phyloP scores from a whole-genome alignment of 2,113 vertebrate species.

The Vulpes vulpes region DNA sequence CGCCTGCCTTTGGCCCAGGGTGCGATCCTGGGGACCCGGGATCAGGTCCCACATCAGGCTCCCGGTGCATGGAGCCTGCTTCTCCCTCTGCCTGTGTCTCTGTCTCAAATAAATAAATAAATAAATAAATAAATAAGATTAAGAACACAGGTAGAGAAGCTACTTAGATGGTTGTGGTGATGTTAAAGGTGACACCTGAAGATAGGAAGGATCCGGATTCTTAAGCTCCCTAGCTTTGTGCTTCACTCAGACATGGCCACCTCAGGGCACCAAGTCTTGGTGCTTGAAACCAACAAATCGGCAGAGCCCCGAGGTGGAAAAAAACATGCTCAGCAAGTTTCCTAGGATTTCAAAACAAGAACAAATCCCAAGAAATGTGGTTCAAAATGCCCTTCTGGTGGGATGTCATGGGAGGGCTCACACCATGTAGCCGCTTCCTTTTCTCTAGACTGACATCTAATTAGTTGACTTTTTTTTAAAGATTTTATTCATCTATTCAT shows the following conservation, averaged over 20 bases:
- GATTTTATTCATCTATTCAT: too few species aligned
- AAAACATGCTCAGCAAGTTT: not conserved
- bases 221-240: not conserved
- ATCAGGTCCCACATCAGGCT: accelerated
- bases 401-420: not conserved
- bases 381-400: too few species aligned
- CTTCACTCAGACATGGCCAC: not conserved
- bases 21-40: accelerated
- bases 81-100: too few species aligned
- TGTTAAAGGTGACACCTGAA: not conserved
- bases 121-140: not conserved
- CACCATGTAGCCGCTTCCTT: not conserved
- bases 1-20: too few species aligned
- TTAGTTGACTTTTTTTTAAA: not conserved
- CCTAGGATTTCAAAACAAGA: not conserved
- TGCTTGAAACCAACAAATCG: not conserved
- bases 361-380: not conserved
- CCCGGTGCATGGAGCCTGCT: too few species aligned
- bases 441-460: not conserved
- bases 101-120: too few species aligned
- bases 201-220: not conserved
- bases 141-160: not conserved
- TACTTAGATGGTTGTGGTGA: not conserved
- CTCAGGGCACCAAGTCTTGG: not conserved
- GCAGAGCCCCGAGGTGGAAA: not conserved